Evolutionary conservation across 2,113 vertebrate species (phyloP), one percentile per base, ranked within the genome.

Genomic region (Dicentrarchus labrax): DNA sequence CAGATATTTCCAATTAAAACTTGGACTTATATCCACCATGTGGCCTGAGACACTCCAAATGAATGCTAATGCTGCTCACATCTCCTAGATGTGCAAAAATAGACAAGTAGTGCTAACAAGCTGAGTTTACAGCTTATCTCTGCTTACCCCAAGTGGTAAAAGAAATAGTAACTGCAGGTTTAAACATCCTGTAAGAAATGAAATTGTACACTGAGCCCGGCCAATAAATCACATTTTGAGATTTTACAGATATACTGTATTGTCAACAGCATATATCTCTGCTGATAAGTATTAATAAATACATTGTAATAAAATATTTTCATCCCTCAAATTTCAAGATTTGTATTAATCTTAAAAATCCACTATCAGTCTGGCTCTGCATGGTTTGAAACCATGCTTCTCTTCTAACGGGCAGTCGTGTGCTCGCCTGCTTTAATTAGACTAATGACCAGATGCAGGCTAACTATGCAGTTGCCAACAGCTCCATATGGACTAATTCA

Each of bases 361-460:
- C 8, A 16, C 4, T 5, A 22, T 60, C 6, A 36, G 7, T n/a
- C 4, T 4, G 30, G 22, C 45, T 12, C 45, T 47, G 19, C 17
- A 67, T 76, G 50, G 65, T 57, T 22, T 66, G 12, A 72, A 65
- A 41, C 11, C 38, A 21, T 5, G 11, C 10, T 50, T 22, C 56
- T 59, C 43, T 51, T 24, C 39, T 47, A 64, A 57, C 47, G 66
- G 24, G 17, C 62, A 47, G 21, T 57, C 30, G 30, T 59, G 17
- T 71, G 9, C 15, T 64, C 38, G 38, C 51, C 78, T 80, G 8
- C 81, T 48, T 66, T 36, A 59, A 67, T 85, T 38, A 73, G 38
- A 73, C 73, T 80, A 88, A 80, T 77, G 69, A 86, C 66, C 0
- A 41, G 30, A 30, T 30, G 65, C n/a, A 39, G 47, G 62, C 56